Conservation (phyloP, 2,888 invertebrate species). For the Sepioteuthis lessoniana region DNA sequence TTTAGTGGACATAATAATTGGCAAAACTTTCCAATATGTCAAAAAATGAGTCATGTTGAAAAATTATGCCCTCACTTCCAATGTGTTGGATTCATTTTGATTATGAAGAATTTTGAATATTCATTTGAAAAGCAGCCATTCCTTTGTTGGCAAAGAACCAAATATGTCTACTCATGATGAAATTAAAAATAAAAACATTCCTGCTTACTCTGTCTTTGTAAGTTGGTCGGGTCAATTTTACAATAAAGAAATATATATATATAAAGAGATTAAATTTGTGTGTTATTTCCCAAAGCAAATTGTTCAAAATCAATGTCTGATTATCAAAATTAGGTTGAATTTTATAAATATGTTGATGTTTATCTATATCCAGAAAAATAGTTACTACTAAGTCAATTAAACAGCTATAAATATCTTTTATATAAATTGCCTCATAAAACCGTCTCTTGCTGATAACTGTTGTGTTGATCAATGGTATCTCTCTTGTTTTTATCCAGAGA, state of each 20-base stretch:
- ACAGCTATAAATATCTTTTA: background rate
- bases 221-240: background rate
- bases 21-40: background rate
- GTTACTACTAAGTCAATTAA: background rate
- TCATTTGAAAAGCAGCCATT: slow-evolving; percentile 10
- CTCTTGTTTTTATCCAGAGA: background rate
- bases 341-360: background rate
- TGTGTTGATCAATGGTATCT: background rate
- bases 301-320: background rate
- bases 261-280: too few relatives aligned
- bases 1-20: background rate
- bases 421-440: background rate
- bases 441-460: background rate
- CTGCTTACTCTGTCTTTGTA: background rate
- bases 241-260: background rate
- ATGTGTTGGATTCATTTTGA: slow-evolving; percentile 20
- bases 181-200: background rate
- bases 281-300: background rate
- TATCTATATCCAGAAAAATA: background rate
- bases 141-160: background rate
- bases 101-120: background rate
- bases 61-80: background rate
- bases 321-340: background rate
- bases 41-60: background rate
- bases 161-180: background rate